These are phyloP conservation scores for Fundulus diaphanus DNA, from an alignment of 2,797 vertebrate species.

Conservation along the genomic window DNA sequence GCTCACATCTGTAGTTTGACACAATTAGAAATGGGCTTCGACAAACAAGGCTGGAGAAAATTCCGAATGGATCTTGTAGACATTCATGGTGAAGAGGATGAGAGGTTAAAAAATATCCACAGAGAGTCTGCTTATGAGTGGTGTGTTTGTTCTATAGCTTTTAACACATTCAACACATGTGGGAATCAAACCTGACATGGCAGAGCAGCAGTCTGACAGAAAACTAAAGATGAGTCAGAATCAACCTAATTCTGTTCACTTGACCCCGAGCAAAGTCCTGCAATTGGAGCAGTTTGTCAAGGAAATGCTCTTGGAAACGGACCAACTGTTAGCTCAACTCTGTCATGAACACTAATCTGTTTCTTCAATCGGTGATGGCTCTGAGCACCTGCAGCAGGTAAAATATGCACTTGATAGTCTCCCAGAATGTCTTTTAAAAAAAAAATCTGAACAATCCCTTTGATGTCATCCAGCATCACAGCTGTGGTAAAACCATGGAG, in stretches of 20 bases:
- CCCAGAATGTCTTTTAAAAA: background rate
- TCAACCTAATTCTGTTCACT: background rate
- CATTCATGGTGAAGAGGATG: background rate
- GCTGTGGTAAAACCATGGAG: slow-evolving; percentile 17
- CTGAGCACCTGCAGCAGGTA: no score
- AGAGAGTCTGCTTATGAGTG: no score
- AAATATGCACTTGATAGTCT: background rate
- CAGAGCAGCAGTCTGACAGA: background rate
- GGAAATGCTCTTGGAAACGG: background rate
- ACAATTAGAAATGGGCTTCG: background rate
- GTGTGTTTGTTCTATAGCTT: background rate
- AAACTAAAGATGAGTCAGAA: background rate
- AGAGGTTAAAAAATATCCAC: background rate
- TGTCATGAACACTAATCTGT: background rate
- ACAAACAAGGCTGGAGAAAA: no score
- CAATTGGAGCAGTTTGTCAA: background rate
- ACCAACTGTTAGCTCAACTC: background rate
- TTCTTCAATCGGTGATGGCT: background rate
- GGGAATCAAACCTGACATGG: background rate
- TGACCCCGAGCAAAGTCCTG: background rate
- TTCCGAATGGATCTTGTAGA: background rate
- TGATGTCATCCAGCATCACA: background rate
- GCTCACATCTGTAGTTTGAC: background rate
- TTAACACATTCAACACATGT: background rate
- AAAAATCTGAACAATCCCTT: background rate